These are phyloP conservation scores for Accipiter virgatus DNA, from an alignment of 2,113 vertebrate genomes.

Conservation along the genomic window DNA sequence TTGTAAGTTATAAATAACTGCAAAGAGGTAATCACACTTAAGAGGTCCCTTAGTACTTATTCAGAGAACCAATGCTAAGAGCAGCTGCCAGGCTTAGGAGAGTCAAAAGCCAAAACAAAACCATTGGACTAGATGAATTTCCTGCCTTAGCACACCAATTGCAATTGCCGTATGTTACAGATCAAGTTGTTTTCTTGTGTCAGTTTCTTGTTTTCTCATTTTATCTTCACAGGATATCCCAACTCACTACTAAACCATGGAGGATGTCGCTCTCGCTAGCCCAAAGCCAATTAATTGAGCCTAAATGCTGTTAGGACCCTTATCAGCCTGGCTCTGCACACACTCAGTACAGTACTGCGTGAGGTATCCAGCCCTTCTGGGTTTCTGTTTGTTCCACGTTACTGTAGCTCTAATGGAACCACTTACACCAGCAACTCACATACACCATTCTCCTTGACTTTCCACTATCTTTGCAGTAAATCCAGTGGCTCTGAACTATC, in stretches of 20 bases:
- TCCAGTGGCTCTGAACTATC: neutral
- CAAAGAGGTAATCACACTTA: neutral
- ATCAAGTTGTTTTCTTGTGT: neutral
- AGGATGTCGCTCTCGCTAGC: neutral
- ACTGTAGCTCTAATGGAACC: neutral
- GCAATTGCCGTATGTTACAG: neutral
- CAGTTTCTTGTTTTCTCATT: neutral
- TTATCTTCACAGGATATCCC: neutral
- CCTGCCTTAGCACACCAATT: neutral
- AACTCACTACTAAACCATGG: neutral
- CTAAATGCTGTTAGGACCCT: neutral
- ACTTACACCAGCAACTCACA: neutral
- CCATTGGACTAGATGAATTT: neutral
- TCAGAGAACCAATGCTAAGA: neutral
- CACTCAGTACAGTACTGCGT: rapidly evolving
- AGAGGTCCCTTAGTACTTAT: neutral
- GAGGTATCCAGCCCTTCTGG: neutral
- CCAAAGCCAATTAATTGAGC: neutral
- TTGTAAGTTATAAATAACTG: neutral
- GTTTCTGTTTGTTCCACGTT: neutral
- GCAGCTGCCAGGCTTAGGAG: neutral
- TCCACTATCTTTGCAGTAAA: neutral
- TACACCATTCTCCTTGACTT: neutral
- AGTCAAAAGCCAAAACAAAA: neutral
- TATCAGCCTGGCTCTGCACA: neutral